Evolutionary conservation across 1,140 invertebrate genomes (phyloP), one percentile per base, ranked within the genome.

Genomic region (Lordiphosa clarofinis): DNA sequence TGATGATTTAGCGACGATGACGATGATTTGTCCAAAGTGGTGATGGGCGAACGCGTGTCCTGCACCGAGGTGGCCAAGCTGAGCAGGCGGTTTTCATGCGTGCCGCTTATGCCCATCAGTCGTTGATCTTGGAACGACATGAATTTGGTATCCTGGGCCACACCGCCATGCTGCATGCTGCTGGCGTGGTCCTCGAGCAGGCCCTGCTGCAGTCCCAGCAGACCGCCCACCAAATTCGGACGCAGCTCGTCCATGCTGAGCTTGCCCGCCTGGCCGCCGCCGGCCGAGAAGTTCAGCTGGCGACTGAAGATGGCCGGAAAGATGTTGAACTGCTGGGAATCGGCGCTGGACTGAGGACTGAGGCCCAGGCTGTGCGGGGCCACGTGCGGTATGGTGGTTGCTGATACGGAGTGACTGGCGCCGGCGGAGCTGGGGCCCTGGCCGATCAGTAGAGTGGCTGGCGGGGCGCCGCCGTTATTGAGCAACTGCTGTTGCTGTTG

Each of bases 291-390:
- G 89, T 96, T 96, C 47, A 96, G 90, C 89, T 96, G 95, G 36
- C 95, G 91, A 90, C 94, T 95, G 89, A 96, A 96, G 79, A 96
- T 95, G 44, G 95, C 95, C 61, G 95, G 95, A 89, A 96, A 96
- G 71, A 96, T 96, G 90, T 96, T 96, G 91, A 96, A 96, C 90
- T 96, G 95, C 79, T 95, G 94, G 38, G 91, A 91, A 73, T 92
- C 91, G 35, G 90, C 90, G 76, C 91, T 90, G 38, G 90, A 88
- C 71, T 91, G 87, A 46, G 91, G 90, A 69, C 91, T 91, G 61
- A 91, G 89, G 62, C 90, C 91, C 13, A 88, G 48, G 87, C 93
- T 93, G 61, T 93, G 76, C 15, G 76, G 78, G 57, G 73, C 58
- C 68, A 84, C 73, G 78, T 84, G 73, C 12, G 86, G 66, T 21